Evolutionary conservation across 1,140 invertebrate genomes (phyloP), one percentile per base, ranked within the genome.

Genomic region (Parasteatoda tepidariorum): DNA sequence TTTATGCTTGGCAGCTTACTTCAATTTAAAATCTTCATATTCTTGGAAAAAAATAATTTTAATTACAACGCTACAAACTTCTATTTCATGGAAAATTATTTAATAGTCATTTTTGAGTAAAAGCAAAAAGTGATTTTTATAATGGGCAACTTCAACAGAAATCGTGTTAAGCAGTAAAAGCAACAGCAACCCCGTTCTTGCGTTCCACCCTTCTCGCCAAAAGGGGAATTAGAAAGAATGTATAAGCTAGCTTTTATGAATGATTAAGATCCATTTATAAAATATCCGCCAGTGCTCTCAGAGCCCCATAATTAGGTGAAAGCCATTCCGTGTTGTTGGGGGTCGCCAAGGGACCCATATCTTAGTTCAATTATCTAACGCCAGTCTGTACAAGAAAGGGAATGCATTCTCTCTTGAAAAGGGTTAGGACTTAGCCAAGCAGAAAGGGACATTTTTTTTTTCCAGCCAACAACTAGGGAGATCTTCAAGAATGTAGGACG

Each of bases 291-390:
- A 30, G 38, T n/a, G 55, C 34, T 57, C 34, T 62, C 48, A 28
- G 59, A 26, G 33, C 34, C 34, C 59, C 15, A 64, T 68, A 82
- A 82, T 82, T 82, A 82, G 78, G 67, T 82, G 78, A 82, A 82
- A 82, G 78, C 78, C 67, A 61, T 82, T 82, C 66, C 78, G 62
- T 82, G 78, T 82, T 41, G 28, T 67, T 28, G 57, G 26, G 66
- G 78, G 13, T 59, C 38, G 55, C 30, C n/a, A 22, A 26, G 78
- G 64, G 78, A 82, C 54, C 34, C 67, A 82, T 82, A 82, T 82
- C 78, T 82, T 82, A 82, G 66, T 70, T 82, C 78, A 82, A 82
- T 82, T 82, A 82, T 82, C 31, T 61, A 24, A n/a, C 41, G 15
- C 34, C 68, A 41, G 76, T 68, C 33, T 48, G 76, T 41, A 78